Conservation (phyloP, 2,113 vertebrate genomes). For the Perognathus longimembris region DNA sequence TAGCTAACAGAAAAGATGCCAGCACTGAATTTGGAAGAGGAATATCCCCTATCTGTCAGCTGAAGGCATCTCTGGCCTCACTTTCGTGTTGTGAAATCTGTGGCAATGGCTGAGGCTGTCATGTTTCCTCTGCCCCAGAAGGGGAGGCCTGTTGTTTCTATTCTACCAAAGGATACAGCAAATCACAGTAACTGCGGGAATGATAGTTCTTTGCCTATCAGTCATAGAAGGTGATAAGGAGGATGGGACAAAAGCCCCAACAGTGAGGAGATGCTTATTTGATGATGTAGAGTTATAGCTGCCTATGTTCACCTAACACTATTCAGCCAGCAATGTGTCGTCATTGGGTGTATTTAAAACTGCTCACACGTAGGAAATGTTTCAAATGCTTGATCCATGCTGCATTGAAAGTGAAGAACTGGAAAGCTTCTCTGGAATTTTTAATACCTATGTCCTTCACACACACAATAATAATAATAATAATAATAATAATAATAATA, state of each 20-base stretch:
- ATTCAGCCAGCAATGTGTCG: background rate
- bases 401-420: background rate
- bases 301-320: background rate
- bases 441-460: background rate
- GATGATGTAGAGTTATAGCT: background rate
- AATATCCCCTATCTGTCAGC: constrained; percentile 39
- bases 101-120: constrained; percentile 37
- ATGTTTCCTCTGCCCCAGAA: constrained; percentile 33
- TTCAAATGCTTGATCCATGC: constrained; percentile 5
- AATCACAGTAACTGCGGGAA: background rate
- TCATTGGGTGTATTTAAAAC: background rate
- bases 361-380: background rate
- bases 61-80: background rate
- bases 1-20: constrained; percentile 65
- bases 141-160: constrained; percentile 20
- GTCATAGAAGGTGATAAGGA: background rate
- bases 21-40: constrained; percentile 58
- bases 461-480: background rate
- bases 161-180: constrained; percentile 30
- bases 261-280: background rate
- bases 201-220: background rate
- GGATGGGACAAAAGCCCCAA: background rate
- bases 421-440: background rate
- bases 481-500: no score
- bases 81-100: background rate